Evolutionary conservation across 2,113 vertebrate genomes (phyloP).

Genomic region (Antechinus flavipes): DNA sequence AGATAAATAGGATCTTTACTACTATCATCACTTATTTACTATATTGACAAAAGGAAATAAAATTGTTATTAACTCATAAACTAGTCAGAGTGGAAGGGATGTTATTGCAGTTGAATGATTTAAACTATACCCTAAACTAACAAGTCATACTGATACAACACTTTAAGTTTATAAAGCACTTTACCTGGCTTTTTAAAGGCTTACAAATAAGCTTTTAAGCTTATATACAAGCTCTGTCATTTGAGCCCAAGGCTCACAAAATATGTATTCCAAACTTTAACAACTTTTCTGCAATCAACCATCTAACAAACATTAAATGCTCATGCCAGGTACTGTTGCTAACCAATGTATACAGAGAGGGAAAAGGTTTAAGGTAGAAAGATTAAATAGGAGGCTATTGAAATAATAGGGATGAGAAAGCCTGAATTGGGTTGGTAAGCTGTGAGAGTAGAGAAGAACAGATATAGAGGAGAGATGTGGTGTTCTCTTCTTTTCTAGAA

Average conservation of each 20-base stretch:
- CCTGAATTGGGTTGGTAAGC: too few relatives aligned
- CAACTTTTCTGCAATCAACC: not conserved
- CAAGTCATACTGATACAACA: not conserved
- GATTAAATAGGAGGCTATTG: too few relatives aligned
- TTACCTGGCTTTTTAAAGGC: not conserved
- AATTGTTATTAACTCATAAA: not conserved
- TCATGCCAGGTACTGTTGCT: not conserved
- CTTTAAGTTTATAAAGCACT: not conserved
- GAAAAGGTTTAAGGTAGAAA: too few relatives aligned
- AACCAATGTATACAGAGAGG: not conserved
- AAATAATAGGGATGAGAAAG: too few relatives aligned
- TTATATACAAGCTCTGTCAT: not conserved
- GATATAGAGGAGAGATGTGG: not conserved
- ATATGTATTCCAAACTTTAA: not conserved
- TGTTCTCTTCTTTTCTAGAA: too few relatives aligned
- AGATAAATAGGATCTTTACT: not conserved
- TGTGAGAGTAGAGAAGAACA: too few relatives aligned
- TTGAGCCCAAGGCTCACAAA: not conserved
- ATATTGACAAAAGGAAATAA: not conserved
- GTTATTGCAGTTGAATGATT: not conserved
- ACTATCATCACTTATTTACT: not conserved
- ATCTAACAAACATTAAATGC: not conserved
- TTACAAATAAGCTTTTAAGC: not conserved
- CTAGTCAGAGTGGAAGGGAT: not conserved
- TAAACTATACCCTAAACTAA: rapidly evolving